Evolutionary conservation across 2,888 invertebrate genomes (phyloP).

Genomic region (Mongoloraphidia duomilia): DNA sequence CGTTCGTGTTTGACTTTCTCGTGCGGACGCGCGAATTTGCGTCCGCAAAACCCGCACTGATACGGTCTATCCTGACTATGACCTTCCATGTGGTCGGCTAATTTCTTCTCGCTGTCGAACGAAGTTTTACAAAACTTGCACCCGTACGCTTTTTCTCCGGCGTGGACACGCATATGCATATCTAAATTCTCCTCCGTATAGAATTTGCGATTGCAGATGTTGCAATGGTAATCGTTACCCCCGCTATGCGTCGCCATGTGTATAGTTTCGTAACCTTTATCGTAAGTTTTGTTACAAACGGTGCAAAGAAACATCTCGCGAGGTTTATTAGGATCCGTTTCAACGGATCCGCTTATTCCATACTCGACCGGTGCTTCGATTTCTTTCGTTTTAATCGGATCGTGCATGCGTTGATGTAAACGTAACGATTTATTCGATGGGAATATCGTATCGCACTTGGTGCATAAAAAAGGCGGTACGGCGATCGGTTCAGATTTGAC

Average conservation of each 20-base stretch:
- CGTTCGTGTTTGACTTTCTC: constrained; percentile 75
- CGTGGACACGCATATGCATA: constrained; percentile 63
- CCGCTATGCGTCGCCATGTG: constrained; percentile 54
- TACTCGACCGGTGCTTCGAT: constrained; percentile 35
- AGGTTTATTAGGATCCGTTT: constrained; percentile 18
- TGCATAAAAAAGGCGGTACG: constrained; percentile 36
- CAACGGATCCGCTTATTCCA: constrained; percentile 20
- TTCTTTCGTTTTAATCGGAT: constrained; percentile 42
- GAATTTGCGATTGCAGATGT: constrained; percentile 59
- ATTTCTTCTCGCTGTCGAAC: constrained; percentile 23
- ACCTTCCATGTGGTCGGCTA: constrained; percentile 23
- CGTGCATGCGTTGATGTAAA: constrained; percentile 60
- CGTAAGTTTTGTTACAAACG: constrained; percentile 37
- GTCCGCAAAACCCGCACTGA: constrained; percentile 55
- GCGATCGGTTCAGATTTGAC: constrained; percentile 9
- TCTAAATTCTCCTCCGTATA: constrained; percentile 45
- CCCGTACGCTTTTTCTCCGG: constrained; percentile 32
- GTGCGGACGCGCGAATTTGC: constrained; percentile 57
- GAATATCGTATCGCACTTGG: constrained; percentile 53
- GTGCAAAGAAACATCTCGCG: constrained; percentile 32
- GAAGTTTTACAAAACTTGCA: constrained; percentile 29
- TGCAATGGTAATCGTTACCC: constrained; percentile 42
- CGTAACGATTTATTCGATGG: constrained; percentile 49
- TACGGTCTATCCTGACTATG: constrained; percentile 37
- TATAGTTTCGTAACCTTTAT: constrained; percentile 36